A percentile compares a stretch with the other conserved stretches of the same genome.
Conservation (phyloP, 2,113 vertebrate genomes). For the Cygnus buccinator region DNA sequence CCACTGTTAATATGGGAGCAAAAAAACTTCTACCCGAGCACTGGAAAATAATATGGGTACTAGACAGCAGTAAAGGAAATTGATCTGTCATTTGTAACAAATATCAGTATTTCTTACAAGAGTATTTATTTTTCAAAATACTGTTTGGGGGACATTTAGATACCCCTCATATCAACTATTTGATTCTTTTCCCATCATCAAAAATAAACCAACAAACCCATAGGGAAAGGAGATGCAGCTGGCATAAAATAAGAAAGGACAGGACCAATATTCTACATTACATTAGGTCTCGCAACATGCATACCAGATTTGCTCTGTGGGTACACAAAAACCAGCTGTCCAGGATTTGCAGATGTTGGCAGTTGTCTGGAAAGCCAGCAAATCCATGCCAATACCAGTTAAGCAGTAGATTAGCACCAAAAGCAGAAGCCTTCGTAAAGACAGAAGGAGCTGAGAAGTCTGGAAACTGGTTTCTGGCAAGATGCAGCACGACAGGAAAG, state of each 20-base stretch:
- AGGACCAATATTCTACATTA: too few relatives aligned
- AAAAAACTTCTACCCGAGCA: not conserved
- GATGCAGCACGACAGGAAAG: rapidly evolving
- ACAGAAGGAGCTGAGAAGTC: not conserved
- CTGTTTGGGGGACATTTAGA: not conserved
- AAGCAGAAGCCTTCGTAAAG: not conserved
- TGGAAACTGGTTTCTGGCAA: not conserved
- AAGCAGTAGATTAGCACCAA: not conserved
- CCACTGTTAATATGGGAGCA: rapidly evolving
- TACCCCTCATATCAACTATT: not conserved
- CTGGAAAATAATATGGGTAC: not conserved
- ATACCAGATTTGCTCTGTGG: too few relatives aligned
- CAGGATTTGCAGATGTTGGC: not conserved
- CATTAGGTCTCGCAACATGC: too few relatives aligned
- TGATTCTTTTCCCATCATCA: not conserved
- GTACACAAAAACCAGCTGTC: not conserved
- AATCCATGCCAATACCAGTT: not conserved
- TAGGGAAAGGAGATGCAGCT: too few relatives aligned
- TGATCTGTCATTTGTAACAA: not conserved
- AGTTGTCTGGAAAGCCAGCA: not conserved
- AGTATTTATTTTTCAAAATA: not conserved
- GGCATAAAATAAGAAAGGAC: too few relatives aligned
- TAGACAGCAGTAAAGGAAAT: not conserved
- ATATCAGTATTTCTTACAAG: not conserved
- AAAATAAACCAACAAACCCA: not conserved